Percentiles rank a stretch among this genome's conserved stretches.
These are phyloP conservation scores for Cynodonichthys magdalenae DNA, from an alignment of 2,797 vertebrate species.

Conservation along the genomic window DNA sequence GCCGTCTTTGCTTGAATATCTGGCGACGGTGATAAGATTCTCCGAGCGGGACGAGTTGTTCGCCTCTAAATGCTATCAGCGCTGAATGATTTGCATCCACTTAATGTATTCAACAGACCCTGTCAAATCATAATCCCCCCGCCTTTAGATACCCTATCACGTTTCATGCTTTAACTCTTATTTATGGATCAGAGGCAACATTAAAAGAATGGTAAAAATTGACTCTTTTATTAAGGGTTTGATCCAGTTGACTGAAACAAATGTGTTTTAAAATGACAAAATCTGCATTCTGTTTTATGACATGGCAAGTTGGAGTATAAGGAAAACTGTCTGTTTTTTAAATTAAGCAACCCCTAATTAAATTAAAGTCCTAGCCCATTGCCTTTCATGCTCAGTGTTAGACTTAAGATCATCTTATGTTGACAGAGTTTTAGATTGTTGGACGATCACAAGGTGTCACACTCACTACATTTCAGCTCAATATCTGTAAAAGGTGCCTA, in stretches of 20 bases:
- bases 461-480: too few species aligned
- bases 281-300: background rate
- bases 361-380: background rate
- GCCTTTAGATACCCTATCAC: conserved; percentile 62
- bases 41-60: conserved; percentile 17
- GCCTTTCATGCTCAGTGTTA: too few species aligned
- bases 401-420: too few species aligned
- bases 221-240: conserved; percentile 7
- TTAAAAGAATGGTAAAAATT: conserved; percentile 5
- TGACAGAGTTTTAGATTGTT: too few species aligned
- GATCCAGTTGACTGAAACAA: conserved; percentile 11
- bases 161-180: conserved; percentile 46
- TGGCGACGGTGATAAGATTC: conserved; percentile 58
- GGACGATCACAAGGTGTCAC: too few species aligned
- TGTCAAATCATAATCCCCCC: conserved; percentile 68
- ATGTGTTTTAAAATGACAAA: conserved; percentile 2
- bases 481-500: too few species aligned
- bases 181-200: conserved; percentile 53
- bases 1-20: conserved; percentile 45
- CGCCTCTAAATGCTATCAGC: conserved; percentile 46
- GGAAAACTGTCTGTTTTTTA: conserved; percentile 16
- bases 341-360: conserved; percentile 31
- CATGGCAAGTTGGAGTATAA: background rate
- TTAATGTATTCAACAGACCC: conserved; percentile 69
- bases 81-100: conserved; percentile 56